phyloP scores from a whole-genome alignment of 2,888 invertebrate genomes.

The Griposia aprilina region DNA sequence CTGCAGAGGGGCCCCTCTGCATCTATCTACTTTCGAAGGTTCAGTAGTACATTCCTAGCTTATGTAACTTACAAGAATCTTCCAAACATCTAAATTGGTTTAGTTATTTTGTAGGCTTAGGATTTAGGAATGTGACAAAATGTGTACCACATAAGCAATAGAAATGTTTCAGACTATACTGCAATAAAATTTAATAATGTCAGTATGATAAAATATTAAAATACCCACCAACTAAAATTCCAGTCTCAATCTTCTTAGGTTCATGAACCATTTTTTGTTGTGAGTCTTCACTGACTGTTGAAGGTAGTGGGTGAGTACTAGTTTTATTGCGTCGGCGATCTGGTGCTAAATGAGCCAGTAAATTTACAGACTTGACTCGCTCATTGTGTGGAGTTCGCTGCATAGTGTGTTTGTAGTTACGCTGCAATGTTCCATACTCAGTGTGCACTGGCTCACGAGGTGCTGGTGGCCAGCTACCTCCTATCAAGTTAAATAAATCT shows the following conservation, averaged over 20 bases:
- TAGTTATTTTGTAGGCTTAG: neutral
- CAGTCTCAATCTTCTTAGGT: constrained; percentile 86
- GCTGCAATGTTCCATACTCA: constrained; percentile 83
- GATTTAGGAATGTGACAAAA: neutral
- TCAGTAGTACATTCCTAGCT: neutral
- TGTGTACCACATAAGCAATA: neutral
- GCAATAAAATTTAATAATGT: neutral
- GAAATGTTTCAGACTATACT: neutral
- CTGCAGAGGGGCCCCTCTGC: neutral
- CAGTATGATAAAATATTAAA: neutral
- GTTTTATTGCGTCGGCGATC: constrained; percentile 81
- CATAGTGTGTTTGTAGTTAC: constrained; percentile 80
- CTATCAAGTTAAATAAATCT: constrained; percentile 86
- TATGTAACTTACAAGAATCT: neutral
- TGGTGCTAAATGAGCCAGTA: constrained; percentile 90
- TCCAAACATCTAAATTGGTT: too few relatives aligned
- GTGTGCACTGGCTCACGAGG: constrained; percentile 79
- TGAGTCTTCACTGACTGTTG: constrained; percentile 67
- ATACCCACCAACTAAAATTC: constrained; percentile 84
- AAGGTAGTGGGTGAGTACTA: constrained; percentile 65
- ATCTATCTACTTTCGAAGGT: neutral
- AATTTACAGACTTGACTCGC: constrained; percentile 91
- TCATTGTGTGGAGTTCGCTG: constrained; percentile 83
- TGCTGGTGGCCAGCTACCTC: constrained; percentile 89
- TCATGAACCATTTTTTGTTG: constrained; percentile 86